Base-by-base conservation (phyloP, 2,888 invertebrate species). In the Pollenia amentaria region DNA sequence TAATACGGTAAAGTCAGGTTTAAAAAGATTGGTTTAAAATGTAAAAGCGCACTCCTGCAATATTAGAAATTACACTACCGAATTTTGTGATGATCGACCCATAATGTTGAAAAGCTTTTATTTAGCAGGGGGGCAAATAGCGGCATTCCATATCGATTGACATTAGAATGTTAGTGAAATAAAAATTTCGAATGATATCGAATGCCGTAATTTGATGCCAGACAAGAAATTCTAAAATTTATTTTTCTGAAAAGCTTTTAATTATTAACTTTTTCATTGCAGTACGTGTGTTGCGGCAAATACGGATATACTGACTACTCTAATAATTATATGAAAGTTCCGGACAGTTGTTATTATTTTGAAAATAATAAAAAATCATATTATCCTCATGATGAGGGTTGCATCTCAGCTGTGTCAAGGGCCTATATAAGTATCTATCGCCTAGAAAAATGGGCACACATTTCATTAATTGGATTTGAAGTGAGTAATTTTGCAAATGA, bases 231-330 rank as follows among this genome's bases (percentile, higher is more conserved):
- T 29, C 0, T 29, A 29, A 29, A 29, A 29, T 29, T 29, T 29
- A 1, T 29, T 29, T 29, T 29, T 4, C 29, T 29, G 3, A 29
- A 29, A 29, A 29, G 3, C 29, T 29, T 29, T 29, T 3, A 29
- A 29, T 29, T 29, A 29, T 2, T 29, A 1, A 2, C 8, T 21
- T 55, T 48, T 65, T 77, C 38, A 12, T 42, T 84, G 0, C 18
- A 92, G 92, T 92, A 92, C 40, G 89, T 90, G 69, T 92, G 92
- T 78, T 92, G 92, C 51, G 92, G 92, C 64, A 87, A 90, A 73
- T 85, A 89, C 12, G 89, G 90, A 21, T 89, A n/a, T 65, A 60
- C 69, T 21, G 92, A 92, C 67, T 92, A 92, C 55, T 89, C 83
- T 4, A 89, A 86, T 16, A 77, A 77, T 10, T 69, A 70, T n/a